Conservation (phyloP, 2,888 invertebrate genomes). For the Hydrotaea diabolus region DNA sequence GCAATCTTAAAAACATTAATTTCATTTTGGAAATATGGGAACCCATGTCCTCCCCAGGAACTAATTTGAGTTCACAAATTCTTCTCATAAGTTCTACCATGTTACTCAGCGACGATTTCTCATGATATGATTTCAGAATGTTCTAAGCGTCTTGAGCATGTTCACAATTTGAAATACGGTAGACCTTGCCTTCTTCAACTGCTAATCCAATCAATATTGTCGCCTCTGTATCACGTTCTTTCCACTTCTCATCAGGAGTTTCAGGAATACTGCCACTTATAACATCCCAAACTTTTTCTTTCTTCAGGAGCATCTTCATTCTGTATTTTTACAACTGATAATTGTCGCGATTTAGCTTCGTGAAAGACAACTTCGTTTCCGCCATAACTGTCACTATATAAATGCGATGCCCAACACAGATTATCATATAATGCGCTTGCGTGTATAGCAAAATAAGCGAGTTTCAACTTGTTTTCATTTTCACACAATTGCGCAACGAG, state of each 20-base stretch:
- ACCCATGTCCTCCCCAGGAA: neutral
- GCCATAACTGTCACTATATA: conserved; percentile 28
- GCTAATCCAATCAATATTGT: too few relatives aligned
- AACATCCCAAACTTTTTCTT: too few relatives aligned
- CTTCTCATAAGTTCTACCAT: conserved; percentile 5
- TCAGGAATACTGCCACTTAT: neutral
- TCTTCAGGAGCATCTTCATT: neutral
- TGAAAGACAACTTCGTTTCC: too few relatives aligned
- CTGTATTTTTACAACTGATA: conserved; percentile 9
- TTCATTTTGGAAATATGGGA: neutral
- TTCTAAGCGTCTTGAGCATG: neutral
- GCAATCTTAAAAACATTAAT: neutral
- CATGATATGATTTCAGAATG: neutral
- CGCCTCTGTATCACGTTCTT: too few relatives aligned
- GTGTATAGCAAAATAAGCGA: too few relatives aligned
- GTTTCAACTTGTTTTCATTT: too few relatives aligned
- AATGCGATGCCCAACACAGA: too few relatives aligned
- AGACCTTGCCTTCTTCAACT: too few relatives aligned
- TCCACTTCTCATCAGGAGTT: neutral
- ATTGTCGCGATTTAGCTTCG: too few relatives aligned
- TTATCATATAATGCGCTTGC: too few relatives aligned
- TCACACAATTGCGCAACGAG: too few relatives aligned
- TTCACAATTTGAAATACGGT: too few relatives aligned
- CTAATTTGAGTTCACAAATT: neutral
- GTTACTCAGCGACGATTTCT: neutral